A percentile compares a stretch with the other conserved stretches of the same genome.
These are phyloP conservation scores for Trematomus bernacchii DNA, from an alignment of 2,797 vertebrate species.

Conservation along the genomic window DNA sequence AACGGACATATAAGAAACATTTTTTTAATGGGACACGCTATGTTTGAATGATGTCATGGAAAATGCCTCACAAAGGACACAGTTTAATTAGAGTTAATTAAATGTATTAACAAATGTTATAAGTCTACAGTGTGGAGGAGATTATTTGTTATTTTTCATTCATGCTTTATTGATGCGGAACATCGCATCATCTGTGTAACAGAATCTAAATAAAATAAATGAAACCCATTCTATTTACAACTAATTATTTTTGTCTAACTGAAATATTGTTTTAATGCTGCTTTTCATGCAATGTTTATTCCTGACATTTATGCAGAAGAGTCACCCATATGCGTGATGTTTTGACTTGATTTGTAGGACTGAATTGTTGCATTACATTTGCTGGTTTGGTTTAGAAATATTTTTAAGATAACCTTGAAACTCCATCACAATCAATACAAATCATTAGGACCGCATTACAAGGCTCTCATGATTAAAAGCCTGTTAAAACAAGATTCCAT, in stretches of 20 bases:
- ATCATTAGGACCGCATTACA: constrained; percentile 29
- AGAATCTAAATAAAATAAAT: background rate
- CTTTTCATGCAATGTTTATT: background rate
- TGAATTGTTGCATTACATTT: background rate
- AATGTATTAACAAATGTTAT: no score
- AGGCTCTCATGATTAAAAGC: constrained; percentile 17
- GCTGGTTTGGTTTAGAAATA: constrained; percentile 6
- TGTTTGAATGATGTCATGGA: background rate
- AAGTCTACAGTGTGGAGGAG: background rate
- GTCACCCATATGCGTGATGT: background rate
- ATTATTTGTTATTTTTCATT: background rate
- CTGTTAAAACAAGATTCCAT: constrained; percentile 10
- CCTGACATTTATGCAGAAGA: background rate
- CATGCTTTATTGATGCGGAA: background rate
- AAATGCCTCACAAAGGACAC: no score
- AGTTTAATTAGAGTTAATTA: no score
- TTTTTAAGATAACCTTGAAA: constrained; percentile 29
- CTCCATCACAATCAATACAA: constrained; percentile 21
- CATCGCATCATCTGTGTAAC: background rate
- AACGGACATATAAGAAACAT: background rate
- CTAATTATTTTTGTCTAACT: background rate
- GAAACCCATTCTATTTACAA: background rate
- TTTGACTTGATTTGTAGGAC: background rate
- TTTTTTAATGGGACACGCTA: no score
- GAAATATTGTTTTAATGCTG: background rate